Conservation (phyloP, 2,888 invertebrate species). For the Bellardia bayeri region DNA sequence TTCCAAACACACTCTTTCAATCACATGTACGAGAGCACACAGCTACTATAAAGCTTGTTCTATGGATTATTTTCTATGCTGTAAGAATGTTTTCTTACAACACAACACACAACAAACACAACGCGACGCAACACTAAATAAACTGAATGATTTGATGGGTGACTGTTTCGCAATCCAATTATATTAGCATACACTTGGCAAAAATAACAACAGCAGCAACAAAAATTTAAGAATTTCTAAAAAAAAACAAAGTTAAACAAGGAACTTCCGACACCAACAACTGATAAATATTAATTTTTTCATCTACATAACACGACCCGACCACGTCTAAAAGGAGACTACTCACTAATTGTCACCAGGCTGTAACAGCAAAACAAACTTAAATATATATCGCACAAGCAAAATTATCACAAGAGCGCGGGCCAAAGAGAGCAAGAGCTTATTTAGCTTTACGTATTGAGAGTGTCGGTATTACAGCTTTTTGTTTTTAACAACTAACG, state of each 20-base stretch:
- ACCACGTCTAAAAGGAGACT: constrained; percentile 79
- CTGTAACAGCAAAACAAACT: constrained; percentile 47
- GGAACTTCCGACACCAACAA: constrained; percentile 66
- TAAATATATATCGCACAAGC: constrained; percentile 7
- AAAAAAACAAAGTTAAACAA: constrained; percentile 33
- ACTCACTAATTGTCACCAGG: constrained; percentile 69
- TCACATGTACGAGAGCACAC: background rate
- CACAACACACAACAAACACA: constrained; percentile 13
- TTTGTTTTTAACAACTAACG: constrained; percentile 76
- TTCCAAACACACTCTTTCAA: constrained; percentile 3
- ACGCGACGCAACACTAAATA: constrained; percentile 15
- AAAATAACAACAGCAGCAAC: constrained; percentile 40
- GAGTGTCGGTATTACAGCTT: constrained; percentile 59
- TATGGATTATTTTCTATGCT: constrained; percentile 45
- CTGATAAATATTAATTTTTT: constrained; percentile 37
- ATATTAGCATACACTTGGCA: constrained; percentile 67
- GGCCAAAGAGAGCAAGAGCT: constrained; percentile 49
- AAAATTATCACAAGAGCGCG: constrained; percentile 71
- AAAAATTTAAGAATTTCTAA: constrained; percentile 10
- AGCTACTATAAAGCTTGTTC: constrained; percentile 19
- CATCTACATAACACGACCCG: constrained; percentile 74
- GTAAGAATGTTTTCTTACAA: constrained; percentile 55
- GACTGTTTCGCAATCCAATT: constrained; percentile 70
- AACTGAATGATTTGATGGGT: constrained; percentile 56
- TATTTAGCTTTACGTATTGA: constrained; percentile 15